Percentiles rank a stretch among this genome's conserved stretches.
Evolutionary conservation across 2,797 vertebrate genomes (phyloP).

Genomic region (Parambassis ranga): DNA sequence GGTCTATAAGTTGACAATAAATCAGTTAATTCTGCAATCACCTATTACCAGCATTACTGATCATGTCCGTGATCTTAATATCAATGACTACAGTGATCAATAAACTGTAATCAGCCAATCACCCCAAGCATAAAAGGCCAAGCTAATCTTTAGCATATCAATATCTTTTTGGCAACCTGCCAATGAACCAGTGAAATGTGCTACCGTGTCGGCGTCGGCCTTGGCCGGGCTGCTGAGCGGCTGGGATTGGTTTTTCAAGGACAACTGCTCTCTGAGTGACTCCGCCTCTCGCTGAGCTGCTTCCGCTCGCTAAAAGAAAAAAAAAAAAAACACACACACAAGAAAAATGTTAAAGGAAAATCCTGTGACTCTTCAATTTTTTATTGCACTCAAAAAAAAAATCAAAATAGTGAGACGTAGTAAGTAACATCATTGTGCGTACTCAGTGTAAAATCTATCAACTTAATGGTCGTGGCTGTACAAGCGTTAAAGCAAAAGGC

Average conservation of each 20-base stretch:
- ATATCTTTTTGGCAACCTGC: slow-evolving; percentile 20
- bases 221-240: slow-evolving; percentile 88
- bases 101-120: slow-evolving; percentile 33
- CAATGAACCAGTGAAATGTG: slow-evolving; percentile 25
- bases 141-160: slow-evolving; percentile 44
- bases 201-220: slow-evolving; percentile 92
- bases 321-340: too few species aligned
- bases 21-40: slow-evolving; percentile 27
- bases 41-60: neutral
- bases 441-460: neutral
- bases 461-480: neutral
- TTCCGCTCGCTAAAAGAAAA: slow-evolving; percentile 89
- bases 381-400: too few species aligned
- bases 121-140: slow-evolving; percentile 5
- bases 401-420: neutral
- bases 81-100: slow-evolving; percentile 16
- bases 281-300: slow-evolving; percentile 93
- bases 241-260: slow-evolving; percentile 90
- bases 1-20: slow-evolving; percentile 1
- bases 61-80: slow-evolving; percentile 10
- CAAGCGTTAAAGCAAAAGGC: neutral
- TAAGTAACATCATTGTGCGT: too few species aligned
- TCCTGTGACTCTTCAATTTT: too few species aligned
- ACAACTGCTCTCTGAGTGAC: slow-evolving; percentile 91
- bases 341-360: slow-evolving; percentile 17